phyloP scores from a whole-genome alignment of 1,140 invertebrate genomes.

The Scaptomyza pallida region DNA sequence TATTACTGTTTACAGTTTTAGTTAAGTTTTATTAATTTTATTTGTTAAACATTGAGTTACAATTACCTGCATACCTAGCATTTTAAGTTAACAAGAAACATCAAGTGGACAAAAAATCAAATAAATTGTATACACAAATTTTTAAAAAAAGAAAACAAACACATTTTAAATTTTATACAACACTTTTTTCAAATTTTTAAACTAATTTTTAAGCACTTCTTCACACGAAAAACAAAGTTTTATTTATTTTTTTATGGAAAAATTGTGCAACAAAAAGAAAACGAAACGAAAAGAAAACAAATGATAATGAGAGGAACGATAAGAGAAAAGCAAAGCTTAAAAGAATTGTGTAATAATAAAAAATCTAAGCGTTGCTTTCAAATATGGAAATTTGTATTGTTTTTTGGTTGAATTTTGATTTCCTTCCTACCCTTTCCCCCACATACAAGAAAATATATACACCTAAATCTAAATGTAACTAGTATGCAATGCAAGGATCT shows the following conservation, averaged over 20 bases:
- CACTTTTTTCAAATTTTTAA: slow-evolving; percentile 13
- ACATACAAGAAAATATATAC: slow-evolving; percentile 1
- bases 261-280: slow-evolving; percentile 61
- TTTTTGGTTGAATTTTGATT: slow-evolving; percentile 19
- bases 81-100: slow-evolving; percentile 57
- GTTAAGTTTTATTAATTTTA: slow-evolving; percentile 52
- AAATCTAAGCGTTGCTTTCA: slow-evolving; percentile 76
- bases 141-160: not conserved
- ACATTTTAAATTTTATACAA: not conserved
- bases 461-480: slow-evolving; percentile 5
- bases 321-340: slow-evolving; percentile 55
- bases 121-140: slow-evolving; percentile 60
- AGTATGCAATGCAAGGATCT: slow-evolving; percentile 43
- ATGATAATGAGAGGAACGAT: slow-evolving; percentile 42
- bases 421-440: not conserved
- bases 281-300: slow-evolving; percentile 32
- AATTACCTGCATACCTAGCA: slow-evolving; percentile 69
- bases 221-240: slow-evolving; percentile 66
- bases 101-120: slow-evolving; percentile 34
- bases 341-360: slow-evolving; percentile 71
- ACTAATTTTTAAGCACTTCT: slow-evolving; percentile 53
- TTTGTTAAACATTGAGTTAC: slow-evolving; percentile 74
- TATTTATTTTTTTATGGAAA: slow-evolving; percentile 72
- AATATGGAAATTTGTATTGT: slow-evolving; percentile 60
- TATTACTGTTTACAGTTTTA: slow-evolving; percentile 46